phyloP scores from a whole-genome alignment of 2,113 vertebrate species.

The Bubo bubo region DNA sequence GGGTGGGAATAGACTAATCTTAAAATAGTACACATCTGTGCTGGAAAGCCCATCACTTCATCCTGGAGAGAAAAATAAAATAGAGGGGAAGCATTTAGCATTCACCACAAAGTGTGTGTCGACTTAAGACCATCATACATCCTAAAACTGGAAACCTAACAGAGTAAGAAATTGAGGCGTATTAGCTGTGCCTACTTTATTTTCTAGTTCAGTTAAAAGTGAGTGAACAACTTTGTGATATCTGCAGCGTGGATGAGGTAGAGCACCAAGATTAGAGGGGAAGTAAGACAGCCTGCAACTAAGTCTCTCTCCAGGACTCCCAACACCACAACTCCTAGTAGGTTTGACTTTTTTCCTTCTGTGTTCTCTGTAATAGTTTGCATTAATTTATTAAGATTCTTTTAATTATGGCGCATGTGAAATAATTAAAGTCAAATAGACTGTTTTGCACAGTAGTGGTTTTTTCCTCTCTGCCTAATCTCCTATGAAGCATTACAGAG shows the following conservation, averaged over 20 bases:
- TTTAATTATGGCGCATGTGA: conserved; percentile 26
- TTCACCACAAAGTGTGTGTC: background rate
- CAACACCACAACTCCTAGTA: background rate
- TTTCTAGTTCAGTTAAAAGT: background rate
- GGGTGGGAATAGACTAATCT: background rate
- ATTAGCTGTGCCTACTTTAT: background rate
- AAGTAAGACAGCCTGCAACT: background rate
- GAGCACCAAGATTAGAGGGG: background rate
- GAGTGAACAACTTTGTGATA: background rate
- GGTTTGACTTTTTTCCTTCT: background rate
- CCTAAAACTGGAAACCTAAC: background rate
- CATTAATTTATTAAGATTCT: conserved; percentile 46
- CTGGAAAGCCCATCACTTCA: background rate
- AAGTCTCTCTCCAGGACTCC: background rate
- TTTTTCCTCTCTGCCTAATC: background rate
- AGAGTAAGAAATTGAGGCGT: background rate
- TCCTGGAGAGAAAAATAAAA: background rate
- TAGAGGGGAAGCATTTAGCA: background rate
- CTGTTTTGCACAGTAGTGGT: conserved; percentile 21
- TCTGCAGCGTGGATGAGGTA: accelerated
- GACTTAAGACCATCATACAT: background rate
- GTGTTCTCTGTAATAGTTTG: background rate
- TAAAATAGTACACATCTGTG: background rate
- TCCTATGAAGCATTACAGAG: conserved; percentile 14
- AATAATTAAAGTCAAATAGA: background rate